Base-by-base conservation (phyloP, 2,797 vertebrate genomes). In the Argentina silus region DNA sequence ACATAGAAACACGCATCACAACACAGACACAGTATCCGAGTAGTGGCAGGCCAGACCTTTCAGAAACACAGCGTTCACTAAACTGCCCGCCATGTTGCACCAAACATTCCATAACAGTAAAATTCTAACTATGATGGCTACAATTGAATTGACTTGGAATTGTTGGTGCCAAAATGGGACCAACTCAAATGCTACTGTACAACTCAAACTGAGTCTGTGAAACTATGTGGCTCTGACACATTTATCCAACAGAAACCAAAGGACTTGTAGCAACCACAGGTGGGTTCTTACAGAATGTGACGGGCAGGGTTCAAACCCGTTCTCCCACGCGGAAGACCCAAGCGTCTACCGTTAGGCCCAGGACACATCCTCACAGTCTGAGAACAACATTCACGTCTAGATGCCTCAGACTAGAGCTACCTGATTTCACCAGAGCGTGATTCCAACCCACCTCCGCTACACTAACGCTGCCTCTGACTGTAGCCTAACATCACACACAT, bases 1-100 rank as follows among this genome's bases (percentile, higher is more conserved):
- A 74, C 21, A 73, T 42, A 43, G 14, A 43, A 11, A 80, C 43
- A 61, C 63, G 73, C 27, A 19, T 63, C 43, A 65, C 60, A 61
- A 27, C 15, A 36, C 48, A 42, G 21, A 42, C 23, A 51, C 48
- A 59, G 14, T 9, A 0, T 15, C 36, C 6, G 36, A n/a, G 14
- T n/a, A 63, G 42, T n/a, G 9, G 4, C 8, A 45, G 15, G 14
- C 12, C 61, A 14, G 43, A 44, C 5, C 10, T 65, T 27, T 66
- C 45, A 48, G 21, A 12, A 50, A 9, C 12, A 66, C 19, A 48
- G n/a, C 8, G 7, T 21, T 59, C 8, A 10, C 6, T 10, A 3
- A 23, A 59, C 19, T 59, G 21, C 11, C 8, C 56, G 17, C 53
- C 15, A 17, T 56, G 53, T 19, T 15, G 53, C 53, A 59, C 56